Evolutionary conservation across 2,113 vertebrate genomes (phyloP).

Genomic region (Cyrtonyx montezumae): DNA sequence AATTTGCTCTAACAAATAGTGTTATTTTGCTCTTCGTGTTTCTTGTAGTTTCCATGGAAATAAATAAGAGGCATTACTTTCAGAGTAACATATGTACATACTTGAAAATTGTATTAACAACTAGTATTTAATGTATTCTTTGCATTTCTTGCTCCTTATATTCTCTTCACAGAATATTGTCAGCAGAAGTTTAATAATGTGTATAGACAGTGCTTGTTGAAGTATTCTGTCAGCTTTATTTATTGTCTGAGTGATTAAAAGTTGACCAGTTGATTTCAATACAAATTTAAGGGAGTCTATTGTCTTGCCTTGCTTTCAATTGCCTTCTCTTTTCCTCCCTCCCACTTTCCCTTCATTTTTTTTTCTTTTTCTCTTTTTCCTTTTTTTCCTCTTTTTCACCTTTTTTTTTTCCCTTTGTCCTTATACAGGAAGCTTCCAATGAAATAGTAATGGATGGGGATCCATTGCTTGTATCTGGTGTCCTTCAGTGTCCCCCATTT

Average conservation of each 20-base stretch:
- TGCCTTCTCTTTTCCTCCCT: too few relatives aligned
- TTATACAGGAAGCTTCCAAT: background rate
- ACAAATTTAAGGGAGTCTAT: background rate
- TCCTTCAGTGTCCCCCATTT: background rate
- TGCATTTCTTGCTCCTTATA: background rate
- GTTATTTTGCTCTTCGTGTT: too few relatives aligned
- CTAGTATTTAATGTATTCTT: background rate
- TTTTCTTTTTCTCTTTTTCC: background rate
- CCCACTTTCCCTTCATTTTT: background rate
- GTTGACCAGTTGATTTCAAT: background rate
- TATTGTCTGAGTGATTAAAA: background rate
- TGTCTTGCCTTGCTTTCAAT: too few relatives aligned
- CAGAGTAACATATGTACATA: background rate
- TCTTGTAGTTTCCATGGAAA: too few relatives aligned
- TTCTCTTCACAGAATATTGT: background rate
- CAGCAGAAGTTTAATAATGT: background rate
- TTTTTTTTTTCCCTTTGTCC: background rate
- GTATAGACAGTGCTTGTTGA: background rate
- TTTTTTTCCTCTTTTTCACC: too few relatives aligned
- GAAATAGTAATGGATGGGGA: background rate
- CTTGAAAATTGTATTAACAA: background rate
- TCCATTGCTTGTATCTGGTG: rapidly evolving
- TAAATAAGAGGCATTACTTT: too few relatives aligned
- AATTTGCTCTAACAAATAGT: too few relatives aligned
- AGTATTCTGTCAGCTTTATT: background rate